These are phyloP conservation scores for Diorhabda carinulata DNA, from an alignment of 1,140 invertebrate species.

Conservation along the genomic window DNA sequence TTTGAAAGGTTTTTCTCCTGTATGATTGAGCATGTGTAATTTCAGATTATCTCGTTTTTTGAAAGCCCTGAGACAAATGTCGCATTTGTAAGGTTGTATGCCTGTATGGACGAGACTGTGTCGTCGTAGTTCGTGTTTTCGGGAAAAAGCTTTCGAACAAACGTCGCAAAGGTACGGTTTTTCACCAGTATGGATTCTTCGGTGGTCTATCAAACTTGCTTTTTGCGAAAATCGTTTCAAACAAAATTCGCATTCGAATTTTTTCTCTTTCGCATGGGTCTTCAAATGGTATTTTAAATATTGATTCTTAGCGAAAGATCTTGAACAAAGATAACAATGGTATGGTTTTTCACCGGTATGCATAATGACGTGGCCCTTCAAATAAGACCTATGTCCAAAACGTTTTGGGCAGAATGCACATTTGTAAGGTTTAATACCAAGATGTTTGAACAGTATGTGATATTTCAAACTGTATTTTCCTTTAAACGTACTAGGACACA, in stretches of 20 bases:
- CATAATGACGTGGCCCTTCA: not conserved
- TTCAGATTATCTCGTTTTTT: too few relatives aligned
- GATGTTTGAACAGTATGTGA: not conserved
- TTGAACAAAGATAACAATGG: not conserved
- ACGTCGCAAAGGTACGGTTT: conserved; percentile 62
- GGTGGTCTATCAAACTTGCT: conserved; percentile 59
- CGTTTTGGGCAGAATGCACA: not conserved
- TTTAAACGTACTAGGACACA: not conserved
- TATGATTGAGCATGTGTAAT: too few relatives aligned
- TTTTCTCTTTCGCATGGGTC: too few relatives aligned
- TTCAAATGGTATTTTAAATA: too few relatives aligned
- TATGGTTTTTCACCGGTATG: not conserved
- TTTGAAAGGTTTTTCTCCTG: too few relatives aligned
- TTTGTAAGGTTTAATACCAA: not conserved
- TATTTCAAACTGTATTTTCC: not conserved
- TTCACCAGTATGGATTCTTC: conserved; percentile 59
- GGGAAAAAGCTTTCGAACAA: conserved; percentile 62
- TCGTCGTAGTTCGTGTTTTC: too few relatives aligned
- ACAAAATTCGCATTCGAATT: conserved; percentile 57
- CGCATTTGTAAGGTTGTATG: too few relatives aligned
- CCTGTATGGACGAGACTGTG: too few relatives aligned
- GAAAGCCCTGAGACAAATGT: too few relatives aligned
- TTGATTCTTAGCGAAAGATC: not conserved
- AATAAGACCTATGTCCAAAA: not conserved
- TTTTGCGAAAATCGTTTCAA: conserved; percentile 61